A percentile compares a stretch with the other conserved stretches of the same genome.
These are phyloP conservation scores for Heliconius eleuchia DNA, from an alignment of 1,140 invertebrate genomes.

Conservation along the genomic window DNA sequence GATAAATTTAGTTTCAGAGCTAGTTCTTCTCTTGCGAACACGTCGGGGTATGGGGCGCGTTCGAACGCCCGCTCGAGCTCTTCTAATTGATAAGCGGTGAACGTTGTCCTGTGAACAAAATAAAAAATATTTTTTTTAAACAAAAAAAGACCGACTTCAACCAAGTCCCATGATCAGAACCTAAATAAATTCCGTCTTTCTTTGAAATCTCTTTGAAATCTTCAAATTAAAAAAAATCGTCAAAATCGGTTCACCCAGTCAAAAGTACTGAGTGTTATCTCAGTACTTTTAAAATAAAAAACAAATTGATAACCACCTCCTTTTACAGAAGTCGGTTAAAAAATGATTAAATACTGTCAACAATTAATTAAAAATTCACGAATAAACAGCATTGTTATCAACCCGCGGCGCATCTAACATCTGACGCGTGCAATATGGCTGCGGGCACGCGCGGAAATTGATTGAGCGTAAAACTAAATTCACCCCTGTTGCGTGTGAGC, in stretches of 20 bases:
- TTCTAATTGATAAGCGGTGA: conserved; percentile 97
- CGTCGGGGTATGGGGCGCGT: conserved; percentile 97
- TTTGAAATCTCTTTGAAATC: too few relatives aligned
- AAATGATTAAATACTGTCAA: conserved; percentile 6
- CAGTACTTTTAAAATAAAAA: too few relatives aligned
- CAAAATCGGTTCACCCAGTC: too few relatives aligned
- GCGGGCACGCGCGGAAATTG: conserved; percentile 76
- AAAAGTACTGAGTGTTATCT: too few relatives aligned
- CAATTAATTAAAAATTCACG: conserved; percentile 50
- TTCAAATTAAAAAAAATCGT: too few relatives aligned
- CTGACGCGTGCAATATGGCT: conserved; percentile 80
- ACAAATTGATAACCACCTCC: too few relatives aligned
- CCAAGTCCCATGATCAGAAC: too few relatives aligned
- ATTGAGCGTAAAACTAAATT: conserved; percentile 81
- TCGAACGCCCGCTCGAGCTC: conserved; percentile 97
- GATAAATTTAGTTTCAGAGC: conserved; percentile 94
- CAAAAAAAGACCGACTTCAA: too few relatives aligned
- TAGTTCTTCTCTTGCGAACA: conserved; percentile 96
- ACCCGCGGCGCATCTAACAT: conserved; percentile 60
- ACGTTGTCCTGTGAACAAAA: conserved; percentile 90
- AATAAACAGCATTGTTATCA: conserved; percentile 63
- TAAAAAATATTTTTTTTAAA: conserved; percentile 16
- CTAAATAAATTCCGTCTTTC: too few relatives aligned
- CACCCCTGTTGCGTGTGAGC: conserved; percentile 67
- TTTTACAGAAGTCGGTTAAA: neutral